Evolutionary conservation across 2,888 invertebrate species (phyloP), one percentile per base, ranked within the genome.

Genomic region (Amorpha juglandis): DNA sequence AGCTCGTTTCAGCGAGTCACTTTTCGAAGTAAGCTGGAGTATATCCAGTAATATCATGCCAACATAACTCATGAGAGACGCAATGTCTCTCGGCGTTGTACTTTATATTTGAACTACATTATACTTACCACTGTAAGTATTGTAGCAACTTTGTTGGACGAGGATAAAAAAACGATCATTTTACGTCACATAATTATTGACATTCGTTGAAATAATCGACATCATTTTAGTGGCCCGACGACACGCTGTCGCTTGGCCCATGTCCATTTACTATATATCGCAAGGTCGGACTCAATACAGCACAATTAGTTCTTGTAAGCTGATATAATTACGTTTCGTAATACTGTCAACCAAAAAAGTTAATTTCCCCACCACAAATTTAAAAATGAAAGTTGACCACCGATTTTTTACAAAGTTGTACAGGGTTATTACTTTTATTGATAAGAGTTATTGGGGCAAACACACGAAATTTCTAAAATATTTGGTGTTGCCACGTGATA

Each of bases 221-320:
- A 38, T 19, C 58, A 53, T 65, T 65, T 65, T 65, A 80, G 70
- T 55, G 72, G 73, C 74, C 71, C 70, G 70, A 68, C 63, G 67
- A 67, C 66, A 71, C 62, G 35, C 55, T 48, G 55, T 64, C 58
- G 58, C 33, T 48, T 35, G 64, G 19, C n/a, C 64, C 47, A 69
- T 70, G 69, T 74, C 71, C 69, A 73, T 73, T 78, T 76, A 71
- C 67, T 74, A 75, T 72, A 68, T 73, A 72, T 63, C 67, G 70
- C 83, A 84, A 85, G 84, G 84, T 84, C 83, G 75, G 72, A 70
- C 71, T 78, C 78, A 78, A 75, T 79, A 68, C 74, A 71, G 72
- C 77, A 58, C 66, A 62, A 68, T 63, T 63, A n/a, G n/a, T 35
- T 42, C 35, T 63, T 63, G 51, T 50, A 51, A 35, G 35, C 33